Conservation (phyloP, 1,140 invertebrate species). For the Euura lappo region DNA sequence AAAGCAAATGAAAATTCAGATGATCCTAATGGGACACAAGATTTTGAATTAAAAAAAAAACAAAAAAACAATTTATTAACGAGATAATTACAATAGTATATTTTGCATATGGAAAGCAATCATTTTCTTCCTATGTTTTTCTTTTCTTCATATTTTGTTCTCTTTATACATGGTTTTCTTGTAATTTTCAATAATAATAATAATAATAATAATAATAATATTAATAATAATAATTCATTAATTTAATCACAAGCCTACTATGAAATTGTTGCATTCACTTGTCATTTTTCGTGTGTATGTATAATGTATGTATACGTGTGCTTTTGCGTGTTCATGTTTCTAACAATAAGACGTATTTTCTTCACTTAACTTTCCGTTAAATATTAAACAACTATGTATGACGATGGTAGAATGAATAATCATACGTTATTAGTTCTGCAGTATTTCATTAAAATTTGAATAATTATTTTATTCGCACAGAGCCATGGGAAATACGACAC, state of each 20-base stretch:
- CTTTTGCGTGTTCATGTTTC: neutral
- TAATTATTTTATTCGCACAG: too few species aligned
- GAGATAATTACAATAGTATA: conserved; percentile 57
- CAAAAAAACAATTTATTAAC: conserved; percentile 60
- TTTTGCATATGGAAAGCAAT: conserved; percentile 52
- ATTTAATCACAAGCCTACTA: conserved; percentile 46
- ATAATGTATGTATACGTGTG: neutral
- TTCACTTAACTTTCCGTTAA: neutral
- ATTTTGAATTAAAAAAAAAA: conserved; percentile 42
- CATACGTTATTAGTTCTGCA: too few species aligned
- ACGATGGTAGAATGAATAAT: too few species aligned
- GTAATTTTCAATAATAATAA: conserved; percentile 38
- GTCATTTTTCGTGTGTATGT: conserved; percentile 27
- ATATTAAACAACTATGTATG: too few species aligned
- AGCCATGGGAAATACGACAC: too few species aligned
- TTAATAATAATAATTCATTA: conserved; percentile 18
- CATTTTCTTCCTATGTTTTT: conserved; percentile 29
- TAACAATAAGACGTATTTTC: too few species aligned
- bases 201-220: conserved; percentile 33
- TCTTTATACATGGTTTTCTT: conserved; percentile 45
- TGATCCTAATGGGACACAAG: too few species aligned
- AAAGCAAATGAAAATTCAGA: too few species aligned
- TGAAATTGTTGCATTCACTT: conserved; percentile 43
- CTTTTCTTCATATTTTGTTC: conserved; percentile 4
- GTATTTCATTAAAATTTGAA: too few species aligned